Evolutionary conservation across 2,797 vertebrate genomes (phyloP), one percentile per base, ranked within the genome.

Genomic region (Monodelphis domestica): DNA sequence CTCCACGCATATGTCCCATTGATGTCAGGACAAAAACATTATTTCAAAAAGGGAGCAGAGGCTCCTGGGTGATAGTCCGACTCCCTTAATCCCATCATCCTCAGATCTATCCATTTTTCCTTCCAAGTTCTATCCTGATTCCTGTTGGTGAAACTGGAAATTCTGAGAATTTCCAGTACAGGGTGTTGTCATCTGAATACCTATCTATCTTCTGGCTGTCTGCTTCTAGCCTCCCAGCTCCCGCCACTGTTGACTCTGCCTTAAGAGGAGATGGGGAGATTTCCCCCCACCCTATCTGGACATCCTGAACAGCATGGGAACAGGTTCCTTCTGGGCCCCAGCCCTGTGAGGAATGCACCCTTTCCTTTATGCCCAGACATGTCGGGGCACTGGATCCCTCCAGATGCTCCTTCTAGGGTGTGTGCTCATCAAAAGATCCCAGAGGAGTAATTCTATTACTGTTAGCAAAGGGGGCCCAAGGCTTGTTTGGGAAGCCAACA

Each of bases 111-210:
- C 38, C 70, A 26, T 84, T 84, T 24, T 84, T 50, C 59, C 59
- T 70, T 70, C 38, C 1, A 0, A 24, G 38, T 84, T 84, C 9
- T 78, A 24, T 0, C 0, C 94, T 0, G 0, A 94, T 97, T 97
- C 96, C 97, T 97, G 96, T 97, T 97, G 97, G 97, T 96, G 96
- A 93, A 94, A 0, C 92, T 97, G 95, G 94, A 97, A 96, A 97
- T 92, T 0, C 0, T 51, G 91, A 93, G 95, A 97, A 93, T 96
- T 96, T 94, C 96, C 97, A 94, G 93, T 96, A 95, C 96, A 97
- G 95, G 95, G 97, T 98, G 56, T 91, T 96, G 95, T 96, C 97
- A 95, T 63, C 30, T 90, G 30, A 90, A 53, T 53, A n/a, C 89
- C 93, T 93, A 21, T 90, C 96, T 96, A 55, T 94, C 96, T 50